These are phyloP conservation scores for Petrocephalus schoutedeni DNA, from an alignment of 2,797 vertebrate genomes.

Conservation along the genomic window DNA sequence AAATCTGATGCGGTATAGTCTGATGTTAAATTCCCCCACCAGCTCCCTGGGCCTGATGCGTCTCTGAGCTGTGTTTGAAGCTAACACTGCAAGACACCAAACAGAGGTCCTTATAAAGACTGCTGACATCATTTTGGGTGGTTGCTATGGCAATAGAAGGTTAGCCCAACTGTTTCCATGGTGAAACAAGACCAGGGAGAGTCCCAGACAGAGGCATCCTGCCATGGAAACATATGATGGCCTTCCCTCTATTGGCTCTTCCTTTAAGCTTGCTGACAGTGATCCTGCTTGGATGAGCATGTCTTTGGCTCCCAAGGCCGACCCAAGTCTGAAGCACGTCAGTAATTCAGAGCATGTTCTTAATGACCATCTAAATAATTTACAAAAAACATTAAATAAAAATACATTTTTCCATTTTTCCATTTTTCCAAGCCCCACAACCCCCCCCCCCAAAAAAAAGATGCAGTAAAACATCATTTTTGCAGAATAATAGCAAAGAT, in stretches of 20 bases:
- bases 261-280: neutral
- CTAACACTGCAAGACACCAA: neutral
- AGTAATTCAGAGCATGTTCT: neutral
- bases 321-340: neutral
- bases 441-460: neutral
- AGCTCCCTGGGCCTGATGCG: neutral
- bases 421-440: neutral
- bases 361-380: neutral
- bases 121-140: neutral
- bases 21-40: neutral
- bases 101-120: neutral
- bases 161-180: constrained; percentile 37
- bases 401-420: neutral
- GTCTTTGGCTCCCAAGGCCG: neutral
- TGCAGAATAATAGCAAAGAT: neutral
- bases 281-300: neutral
- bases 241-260: neutral
- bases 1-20: neutral
- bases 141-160: constrained; percentile 42
- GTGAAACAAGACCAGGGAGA: neutral
- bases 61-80: neutral
- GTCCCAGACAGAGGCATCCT: neutral
- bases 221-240: neutral
- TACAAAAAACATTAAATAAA: neutral
- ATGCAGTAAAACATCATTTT: neutral